Percentiles rank a stretch among this genome's conserved stretches.
phyloP scores from a whole-genome alignment of 2,888 invertebrate genomes.

The Drosophila phalerata region DNA sequence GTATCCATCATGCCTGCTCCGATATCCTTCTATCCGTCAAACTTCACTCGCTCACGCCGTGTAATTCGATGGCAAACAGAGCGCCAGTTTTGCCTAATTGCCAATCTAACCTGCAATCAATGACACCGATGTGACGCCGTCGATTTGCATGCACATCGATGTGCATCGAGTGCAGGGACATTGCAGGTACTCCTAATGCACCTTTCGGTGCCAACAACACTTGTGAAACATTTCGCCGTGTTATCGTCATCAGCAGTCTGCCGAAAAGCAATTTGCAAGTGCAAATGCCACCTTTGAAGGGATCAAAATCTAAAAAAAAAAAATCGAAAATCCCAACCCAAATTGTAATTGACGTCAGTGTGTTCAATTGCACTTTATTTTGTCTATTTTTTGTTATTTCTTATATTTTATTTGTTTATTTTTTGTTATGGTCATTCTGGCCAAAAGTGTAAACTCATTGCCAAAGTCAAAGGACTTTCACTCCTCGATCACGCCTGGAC shows the following conservation, averaged over 20 bases:
- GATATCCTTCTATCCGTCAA: background rate
- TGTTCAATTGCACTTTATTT: conserved; percentile 19
- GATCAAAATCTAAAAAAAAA: conserved; percentile 19
- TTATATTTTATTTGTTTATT: background rate
- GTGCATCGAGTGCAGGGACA: conserved; percentile 1
- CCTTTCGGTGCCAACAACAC: conserved; percentile 57
- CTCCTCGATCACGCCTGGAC: conserved; percentile 56
- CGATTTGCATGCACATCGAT: conserved; percentile 26
- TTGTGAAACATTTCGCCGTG: conserved; percentile 72
- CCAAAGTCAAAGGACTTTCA: conserved; percentile 74
- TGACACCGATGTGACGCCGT: conserved; percentile 35
- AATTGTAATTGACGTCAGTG: conserved; percentile 65
- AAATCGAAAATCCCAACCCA: conserved; percentile 13
- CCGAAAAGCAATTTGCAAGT: conserved; percentile 66
- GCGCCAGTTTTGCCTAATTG: conserved; percentile 56
- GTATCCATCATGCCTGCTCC: conserved; percentile 15
- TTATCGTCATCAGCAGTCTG: conserved; percentile 48
- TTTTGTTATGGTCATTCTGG: conserved; percentile 38
- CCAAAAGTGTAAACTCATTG: conserved; percentile 72
- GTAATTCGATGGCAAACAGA: conserved; percentile 58
- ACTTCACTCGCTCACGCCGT: conserved; percentile 1
- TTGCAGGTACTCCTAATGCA: conserved; percentile 35
- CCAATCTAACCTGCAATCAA: conserved; percentile 61
- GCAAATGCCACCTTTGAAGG: conserved; percentile 63
- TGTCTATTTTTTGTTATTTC: conserved; percentile 17